Conservation (phyloP, 2,888 invertebrate genomes). For the Agrotis ipsilon region DNA sequence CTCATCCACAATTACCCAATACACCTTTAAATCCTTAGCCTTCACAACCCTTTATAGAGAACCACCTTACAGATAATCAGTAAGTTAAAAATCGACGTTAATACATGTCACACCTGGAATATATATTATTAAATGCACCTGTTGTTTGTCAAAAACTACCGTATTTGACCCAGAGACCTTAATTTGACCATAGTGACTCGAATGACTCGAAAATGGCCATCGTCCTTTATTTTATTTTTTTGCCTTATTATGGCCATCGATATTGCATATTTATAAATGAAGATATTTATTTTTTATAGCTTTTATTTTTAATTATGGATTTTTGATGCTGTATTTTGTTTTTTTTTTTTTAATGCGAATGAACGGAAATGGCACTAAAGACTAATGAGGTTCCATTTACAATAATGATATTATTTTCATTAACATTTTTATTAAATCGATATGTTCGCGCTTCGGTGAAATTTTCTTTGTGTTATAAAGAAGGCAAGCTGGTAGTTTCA, state of each 20-base stretch:
- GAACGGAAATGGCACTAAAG: conserved; percentile 11
- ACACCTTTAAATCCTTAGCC: conserved; percentile 37
- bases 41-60: background rate
- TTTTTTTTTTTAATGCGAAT: background rate
- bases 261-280: conserved; percentile 26
- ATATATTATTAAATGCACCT: conserved; percentile 56
- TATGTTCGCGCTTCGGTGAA: conserved; percentile 35
- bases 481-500: conserved; percentile 10
- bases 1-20: conserved; percentile 19
- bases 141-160: conserved; percentile 61
- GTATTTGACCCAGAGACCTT: conserved; percentile 60
- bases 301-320: conserved; percentile 3
- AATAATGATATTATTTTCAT: conserved; percentile 19
- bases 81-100: conserved; percentile 25
- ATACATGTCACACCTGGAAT: conserved; percentile 45
- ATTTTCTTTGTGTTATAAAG: conserved; percentile 23
- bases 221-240: conserved; percentile 31
- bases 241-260: conserved; percentile 27
- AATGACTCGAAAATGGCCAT: conserved; percentile 25
- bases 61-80: conserved; percentile 39
- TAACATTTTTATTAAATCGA: conserved; percentile 11
- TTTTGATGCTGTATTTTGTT: conserved; percentile 19
- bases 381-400: conserved; percentile 22
- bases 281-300: conserved; percentile 9
- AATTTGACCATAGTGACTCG: conserved; percentile 50